Conservation (phyloP, 2,113 vertebrate genomes). For the Engystomops pustulosus region DNA sequence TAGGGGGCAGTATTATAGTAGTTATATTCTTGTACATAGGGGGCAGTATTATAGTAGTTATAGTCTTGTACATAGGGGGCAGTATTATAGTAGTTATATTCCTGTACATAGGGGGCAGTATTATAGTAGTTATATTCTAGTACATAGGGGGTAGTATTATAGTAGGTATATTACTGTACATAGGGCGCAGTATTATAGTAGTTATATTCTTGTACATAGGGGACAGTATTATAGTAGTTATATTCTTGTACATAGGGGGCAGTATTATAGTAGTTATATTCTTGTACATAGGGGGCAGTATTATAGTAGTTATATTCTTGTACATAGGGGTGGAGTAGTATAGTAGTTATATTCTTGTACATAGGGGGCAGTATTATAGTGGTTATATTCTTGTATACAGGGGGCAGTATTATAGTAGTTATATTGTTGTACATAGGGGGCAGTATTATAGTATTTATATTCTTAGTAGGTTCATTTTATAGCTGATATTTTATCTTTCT, state of each 20-base stretch:
- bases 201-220: background rate
- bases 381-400: too few relatives aligned
- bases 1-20: too few relatives aligned
- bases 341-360: too few relatives aligned
- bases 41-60: constrained; percentile 4
- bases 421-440: background rate
- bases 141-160: background rate
- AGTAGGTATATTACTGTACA: background rate
- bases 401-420: background rate
- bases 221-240: background rate
- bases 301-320: too few relatives aligned
- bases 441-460: constrained; percentile 1
- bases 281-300: too few relatives aligned
- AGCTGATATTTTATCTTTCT: too few relatives aligned
- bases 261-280: too few relatives aligned
- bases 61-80: background rate
- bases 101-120: background rate
- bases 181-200: background rate
- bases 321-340: too few relatives aligned
- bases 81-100: background rate
- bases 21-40: background rate
- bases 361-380: too few relatives aligned
- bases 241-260: too few relatives aligned
- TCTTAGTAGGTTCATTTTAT: too few relatives aligned
- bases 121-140: constrained; percentile 2